Percentiles rank a stretch among this genome's conserved stretches.
Conservation (phyloP, 2,797 vertebrate genomes). For the Liasis olivaceus region DNA sequence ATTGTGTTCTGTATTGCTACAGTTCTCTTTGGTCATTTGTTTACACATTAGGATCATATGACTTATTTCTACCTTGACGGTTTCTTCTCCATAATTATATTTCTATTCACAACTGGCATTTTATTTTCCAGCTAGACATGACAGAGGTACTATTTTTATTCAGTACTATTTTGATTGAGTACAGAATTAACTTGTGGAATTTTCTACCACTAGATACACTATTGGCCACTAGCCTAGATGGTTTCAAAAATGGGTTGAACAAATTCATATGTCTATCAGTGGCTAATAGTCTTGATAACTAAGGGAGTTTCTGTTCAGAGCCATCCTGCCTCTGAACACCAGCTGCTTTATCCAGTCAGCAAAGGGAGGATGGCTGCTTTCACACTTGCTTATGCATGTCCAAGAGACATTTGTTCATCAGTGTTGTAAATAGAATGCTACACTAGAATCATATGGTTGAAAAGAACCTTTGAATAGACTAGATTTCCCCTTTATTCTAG, state of each 20-base stretch:
- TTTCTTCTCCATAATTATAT: constrained; percentile 9
- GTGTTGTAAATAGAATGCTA: not conserved
- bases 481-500: not conserved
- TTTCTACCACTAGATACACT: not conserved
- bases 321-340: not conserved
- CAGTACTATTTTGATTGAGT: not conserved
- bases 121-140: not conserved
- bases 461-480: not conserved
- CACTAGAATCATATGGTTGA: not conserved
- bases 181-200: not conserved
- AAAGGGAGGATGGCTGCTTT: not conserved
- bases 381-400: not conserved
- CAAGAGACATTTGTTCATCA: not conserved
- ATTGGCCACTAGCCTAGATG: not conserved
- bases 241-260: not conserved
- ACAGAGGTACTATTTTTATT: not conserved
- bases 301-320: not conserved
- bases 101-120: not conserved
- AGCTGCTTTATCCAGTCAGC: not conserved
- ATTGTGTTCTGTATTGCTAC: constrained; percentile 17
- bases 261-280: not conserved
- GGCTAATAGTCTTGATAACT: not conserved
- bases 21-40: constrained; percentile 12
- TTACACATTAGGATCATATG: constrained; percentile 32
- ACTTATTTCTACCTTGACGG: constrained; percentile 33